phyloP scores from a whole-genome alignment of 2,797 vertebrate species.

The Pseudotriccus pelzelni region DNA sequence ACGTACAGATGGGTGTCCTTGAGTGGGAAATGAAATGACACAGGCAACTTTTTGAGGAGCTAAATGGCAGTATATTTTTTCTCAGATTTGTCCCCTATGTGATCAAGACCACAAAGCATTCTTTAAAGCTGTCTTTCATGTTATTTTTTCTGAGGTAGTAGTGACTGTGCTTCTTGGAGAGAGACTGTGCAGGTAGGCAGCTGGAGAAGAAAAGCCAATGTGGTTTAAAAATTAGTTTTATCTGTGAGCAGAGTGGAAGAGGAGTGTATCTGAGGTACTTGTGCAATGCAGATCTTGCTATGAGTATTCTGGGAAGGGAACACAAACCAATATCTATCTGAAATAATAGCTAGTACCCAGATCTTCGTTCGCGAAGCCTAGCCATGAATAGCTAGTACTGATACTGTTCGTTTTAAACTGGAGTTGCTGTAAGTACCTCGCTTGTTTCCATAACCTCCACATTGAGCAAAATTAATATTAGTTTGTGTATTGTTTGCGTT shows the following conservation, averaged over 20 bases:
- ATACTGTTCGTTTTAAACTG: background rate
- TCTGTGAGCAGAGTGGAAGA: background rate
- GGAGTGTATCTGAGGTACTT: background rate
- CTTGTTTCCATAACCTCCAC: background rate
- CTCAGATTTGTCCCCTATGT: background rate
- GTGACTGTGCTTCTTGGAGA: background rate
- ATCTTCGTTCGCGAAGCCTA: no score
- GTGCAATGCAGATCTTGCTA: background rate
- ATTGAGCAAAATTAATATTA: background rate
- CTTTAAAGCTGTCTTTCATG: background rate
- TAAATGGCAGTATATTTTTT: background rate
- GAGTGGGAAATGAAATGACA: background rate
- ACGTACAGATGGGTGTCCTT: background rate
- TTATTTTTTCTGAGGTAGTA: background rate
- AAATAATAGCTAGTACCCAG: background rate
- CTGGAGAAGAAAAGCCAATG: background rate
- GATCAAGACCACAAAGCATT: background rate
- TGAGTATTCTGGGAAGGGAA: background rate
- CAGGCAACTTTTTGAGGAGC: background rate
- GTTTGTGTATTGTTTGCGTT: background rate
- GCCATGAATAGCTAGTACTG: background rate
- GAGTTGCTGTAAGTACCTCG: background rate
- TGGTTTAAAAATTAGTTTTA: background rate
- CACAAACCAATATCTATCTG: accelerated
- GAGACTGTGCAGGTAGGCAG: background rate